Conservation (phyloP, 1,140 invertebrate genomes). For the Bombus soroeensis region DNA sequence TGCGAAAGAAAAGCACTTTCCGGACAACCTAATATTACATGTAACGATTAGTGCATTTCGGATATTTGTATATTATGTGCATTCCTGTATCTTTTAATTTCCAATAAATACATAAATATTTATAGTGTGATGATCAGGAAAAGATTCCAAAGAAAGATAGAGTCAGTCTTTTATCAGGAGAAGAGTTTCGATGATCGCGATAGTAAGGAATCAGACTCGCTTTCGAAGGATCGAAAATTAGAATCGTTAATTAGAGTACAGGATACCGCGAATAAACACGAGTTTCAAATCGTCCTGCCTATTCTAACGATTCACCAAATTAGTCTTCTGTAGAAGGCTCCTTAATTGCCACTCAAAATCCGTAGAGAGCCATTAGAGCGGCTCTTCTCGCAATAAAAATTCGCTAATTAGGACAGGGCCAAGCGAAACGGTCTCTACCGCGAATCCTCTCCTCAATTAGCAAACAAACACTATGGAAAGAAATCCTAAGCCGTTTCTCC, state of each 20-base stretch:
- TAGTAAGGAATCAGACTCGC: too few relatives aligned
- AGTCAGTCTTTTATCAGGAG: too few relatives aligned
- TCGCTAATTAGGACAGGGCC: constrained; percentile 27
- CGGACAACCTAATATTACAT: too few relatives aligned
- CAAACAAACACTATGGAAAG: neutral
- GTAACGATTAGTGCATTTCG: too few relatives aligned
- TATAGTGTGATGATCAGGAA: too few relatives aligned
- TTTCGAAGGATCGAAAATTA: neutral
- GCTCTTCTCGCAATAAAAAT: constrained; percentile 1
- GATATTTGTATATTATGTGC: too few relatives aligned
- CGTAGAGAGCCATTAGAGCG: neutral
- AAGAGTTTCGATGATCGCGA: neutral
- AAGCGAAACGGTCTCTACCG: neutral
- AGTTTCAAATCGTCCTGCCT: neutral
- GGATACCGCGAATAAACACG: neutral
- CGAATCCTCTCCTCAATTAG: neutral
- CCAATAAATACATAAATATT: too few relatives aligned
- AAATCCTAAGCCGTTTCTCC: neutral
- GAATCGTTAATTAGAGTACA: neutral
- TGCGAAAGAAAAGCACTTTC: too few relatives aligned
- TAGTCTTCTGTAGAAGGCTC: neutral
- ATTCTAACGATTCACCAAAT: neutral
- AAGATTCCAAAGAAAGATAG: too few relatives aligned
- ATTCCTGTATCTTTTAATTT: too few relatives aligned
- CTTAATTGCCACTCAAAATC: constrained; percentile 23